Conservation (phyloP, 53 echinoderm and acorn worm genomes). For the Crossaster papposus region DNA sequence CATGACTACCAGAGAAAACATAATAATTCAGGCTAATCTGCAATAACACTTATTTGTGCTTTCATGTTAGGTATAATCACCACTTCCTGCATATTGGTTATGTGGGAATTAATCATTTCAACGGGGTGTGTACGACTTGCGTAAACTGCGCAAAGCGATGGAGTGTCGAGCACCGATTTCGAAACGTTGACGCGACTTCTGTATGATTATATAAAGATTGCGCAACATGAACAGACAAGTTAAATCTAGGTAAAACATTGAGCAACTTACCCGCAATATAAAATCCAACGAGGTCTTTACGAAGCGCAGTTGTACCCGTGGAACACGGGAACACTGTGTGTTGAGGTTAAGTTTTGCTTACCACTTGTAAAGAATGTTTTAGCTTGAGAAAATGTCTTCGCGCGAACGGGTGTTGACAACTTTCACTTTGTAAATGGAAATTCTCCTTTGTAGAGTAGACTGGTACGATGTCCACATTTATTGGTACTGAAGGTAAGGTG, state of each 20-base stretch:
- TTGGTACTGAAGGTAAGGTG: background rate
- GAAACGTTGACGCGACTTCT: background rate
- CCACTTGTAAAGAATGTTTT: background rate
- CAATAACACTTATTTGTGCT: too few relatives aligned
- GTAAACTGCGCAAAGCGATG: background rate
- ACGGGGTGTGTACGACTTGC: background rate
- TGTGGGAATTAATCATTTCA: too few relatives aligned
- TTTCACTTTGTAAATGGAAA: background rate
- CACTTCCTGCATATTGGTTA: too few relatives aligned
- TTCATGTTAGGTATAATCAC: too few relatives aligned
- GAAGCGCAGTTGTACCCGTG: background rate
- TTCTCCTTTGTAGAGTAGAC: background rate
- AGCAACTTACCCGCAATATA: background rate
- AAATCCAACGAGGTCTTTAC: background rate
- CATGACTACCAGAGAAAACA: too few relatives aligned
- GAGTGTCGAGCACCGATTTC: background rate
- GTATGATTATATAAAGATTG: background rate
- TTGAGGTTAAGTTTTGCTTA: background rate
- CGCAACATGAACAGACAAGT: background rate
- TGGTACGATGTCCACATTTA: background rate
- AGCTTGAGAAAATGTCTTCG: background rate
- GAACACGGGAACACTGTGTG: background rate
- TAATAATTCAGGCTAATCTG: too few relatives aligned
- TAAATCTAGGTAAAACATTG: background rate
- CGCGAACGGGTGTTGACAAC: background rate